Percentiles rank a stretch among this genome's conserved stretches.
Evolutionary conservation across 2,888 invertebrate species (phyloP).

Genomic region (Epinotia demarniana): DNA sequence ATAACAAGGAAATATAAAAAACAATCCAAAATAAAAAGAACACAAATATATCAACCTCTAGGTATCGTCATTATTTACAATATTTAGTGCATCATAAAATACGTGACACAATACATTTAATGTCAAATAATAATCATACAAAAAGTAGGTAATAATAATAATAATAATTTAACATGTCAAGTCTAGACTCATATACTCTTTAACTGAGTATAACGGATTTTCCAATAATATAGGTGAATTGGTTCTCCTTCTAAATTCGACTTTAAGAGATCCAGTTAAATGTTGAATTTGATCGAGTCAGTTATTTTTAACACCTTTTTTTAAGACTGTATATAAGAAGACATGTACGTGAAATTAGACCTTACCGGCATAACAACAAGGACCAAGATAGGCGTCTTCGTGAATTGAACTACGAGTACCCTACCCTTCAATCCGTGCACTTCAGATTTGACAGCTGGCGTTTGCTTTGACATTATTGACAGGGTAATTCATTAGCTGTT

Average conservation of each 20-base stretch:
- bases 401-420: neutral
- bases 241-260: slow-evolving; percentile 43
- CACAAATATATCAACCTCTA: too few relatives aligned
- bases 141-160: too few relatives aligned
- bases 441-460: slow-evolving; percentile 74
- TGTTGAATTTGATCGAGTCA: slow-evolving; percentile 40
- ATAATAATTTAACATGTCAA: too few relatives aligned
- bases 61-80: too few relatives aligned
- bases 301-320: slow-evolving; percentile 46
- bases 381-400: neutral
- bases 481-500: slow-evolving; percentile 72
- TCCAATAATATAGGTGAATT: neutral
- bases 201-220: too few relatives aligned
- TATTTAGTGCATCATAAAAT: too few relatives aligned
- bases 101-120: too few relatives aligned
- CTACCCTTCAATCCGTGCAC: slow-evolving; percentile 66
- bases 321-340: neutral
- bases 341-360: neutral
- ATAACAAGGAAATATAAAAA: too few relatives aligned
- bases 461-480: slow-evolving; percentile 76
- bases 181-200: too few relatives aligned
- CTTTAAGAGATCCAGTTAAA: slow-evolving; percentile 49
- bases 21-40: too few relatives aligned
- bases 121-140: too few relatives aligned
- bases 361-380: neutral